Base-by-base conservation (phyloP, 2,888 invertebrate species). In the Netelia fuscicornis region DNA sequence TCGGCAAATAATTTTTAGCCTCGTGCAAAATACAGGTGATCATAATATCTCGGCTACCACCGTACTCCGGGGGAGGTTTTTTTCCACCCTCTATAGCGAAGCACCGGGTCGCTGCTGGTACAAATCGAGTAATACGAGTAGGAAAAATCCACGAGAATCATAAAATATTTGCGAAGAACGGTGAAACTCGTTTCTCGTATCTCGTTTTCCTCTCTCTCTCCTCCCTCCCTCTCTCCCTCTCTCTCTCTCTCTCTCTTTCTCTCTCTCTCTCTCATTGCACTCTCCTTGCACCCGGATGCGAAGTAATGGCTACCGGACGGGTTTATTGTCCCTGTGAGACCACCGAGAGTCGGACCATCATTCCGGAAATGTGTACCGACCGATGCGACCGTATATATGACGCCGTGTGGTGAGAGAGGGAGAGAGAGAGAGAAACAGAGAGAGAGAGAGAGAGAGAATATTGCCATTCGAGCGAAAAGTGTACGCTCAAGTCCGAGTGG, bases 241-340 rank as follows among this genome's bases (percentile, higher is more conserved):
- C 72, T 67, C 62, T 30, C 30, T 56, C 37, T 23, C 70, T 75
- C 76, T 85, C 64, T 48, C 62, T 52, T 44, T 42, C 70, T 72
- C 79, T 56, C 62, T 79, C 83, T 81, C 72, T 67, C 62, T 30
- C 30, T 56, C 37, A 56, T 11, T 37, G 17, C 71, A 56, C 56
- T 71, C 56, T 30, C 62, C 54, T 6, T 68, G 64, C 60, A 1
- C 67, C 23, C 72, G 72, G 79, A 78, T 81, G 82, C 60, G 82
- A 81, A 81, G 78, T 82, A 80, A 84, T 79, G 77, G 79, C 76
- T 76, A 60, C 83, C 74, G 64, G 79, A 65, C 65, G 77, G 81
- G 83, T 83, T 86, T 84, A 86, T 86, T 82, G 80, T 86, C 52
- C 87, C 86, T 85, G 62, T 72, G 87, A 86, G 86, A 81, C 81